These are phyloP conservation scores for Pseudomyrmex cubaensis DNA, from an alignment of 1,140 invertebrate species.

Conservation along the genomic window DNA sequence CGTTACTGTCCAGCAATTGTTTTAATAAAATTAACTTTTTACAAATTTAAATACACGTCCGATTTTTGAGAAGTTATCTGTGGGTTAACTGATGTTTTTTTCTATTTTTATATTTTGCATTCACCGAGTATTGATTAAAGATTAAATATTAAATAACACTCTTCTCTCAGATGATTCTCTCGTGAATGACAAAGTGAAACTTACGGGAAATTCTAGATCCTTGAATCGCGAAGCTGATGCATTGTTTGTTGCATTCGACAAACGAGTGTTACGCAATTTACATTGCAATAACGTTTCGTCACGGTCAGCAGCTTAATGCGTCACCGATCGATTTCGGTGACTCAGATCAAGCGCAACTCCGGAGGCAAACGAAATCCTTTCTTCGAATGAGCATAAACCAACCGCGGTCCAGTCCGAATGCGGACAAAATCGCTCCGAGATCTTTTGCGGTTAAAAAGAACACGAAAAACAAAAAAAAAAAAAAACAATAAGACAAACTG, in stretches of 20 bases:
- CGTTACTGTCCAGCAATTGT: not conserved
- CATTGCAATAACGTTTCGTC: slow-evolving; percentile 49
- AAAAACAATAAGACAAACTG: not conserved
- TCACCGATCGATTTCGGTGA: slow-evolving; percentile 35
- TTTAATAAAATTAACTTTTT: not conserved
- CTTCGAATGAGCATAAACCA: slow-evolving; percentile 1
- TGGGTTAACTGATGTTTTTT: too few relatives aligned
- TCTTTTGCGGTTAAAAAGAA: not conserved
- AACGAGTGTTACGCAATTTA: slow-evolving; percentile 25
- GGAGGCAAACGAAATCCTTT: slow-evolving; percentile 1
- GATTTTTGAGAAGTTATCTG: not conserved
- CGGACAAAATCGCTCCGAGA: not conserved
- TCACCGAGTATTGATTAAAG: too few relatives aligned
- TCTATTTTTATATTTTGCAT: too few relatives aligned
- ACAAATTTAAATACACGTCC: not conserved
- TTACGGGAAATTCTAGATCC: not conserved
- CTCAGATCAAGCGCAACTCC: slow-evolving; percentile 16
- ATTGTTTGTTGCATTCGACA: slow-evolving; percentile 25
- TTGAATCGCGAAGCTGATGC: slow-evolving; percentile 21
- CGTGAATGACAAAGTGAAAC: slow-evolving; percentile 2
- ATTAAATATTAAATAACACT: too few relatives aligned
- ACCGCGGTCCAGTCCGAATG: not conserved
- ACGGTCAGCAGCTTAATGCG: slow-evolving; percentile 42
- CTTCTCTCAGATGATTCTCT: too few relatives aligned
- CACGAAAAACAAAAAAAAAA: not conserved